Evolutionary conservation across 2,113 vertebrate species (phyloP), one percentile per base, ranked within the genome.

Genomic region (Tichodroma muraria): DNA sequence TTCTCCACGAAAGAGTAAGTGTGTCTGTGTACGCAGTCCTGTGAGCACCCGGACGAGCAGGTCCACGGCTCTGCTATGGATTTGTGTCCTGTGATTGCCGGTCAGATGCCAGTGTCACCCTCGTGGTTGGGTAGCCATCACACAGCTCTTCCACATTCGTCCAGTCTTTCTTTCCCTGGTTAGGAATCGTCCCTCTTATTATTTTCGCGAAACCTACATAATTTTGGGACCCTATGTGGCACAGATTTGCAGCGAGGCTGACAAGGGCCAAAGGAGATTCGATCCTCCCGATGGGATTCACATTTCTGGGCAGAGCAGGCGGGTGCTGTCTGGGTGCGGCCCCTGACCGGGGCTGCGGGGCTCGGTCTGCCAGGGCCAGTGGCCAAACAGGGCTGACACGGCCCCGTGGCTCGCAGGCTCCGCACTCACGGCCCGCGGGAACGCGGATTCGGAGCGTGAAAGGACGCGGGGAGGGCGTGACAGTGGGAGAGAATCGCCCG

Each of bases 301-400:
- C 42, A 5, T 19, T 13, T 19, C 4, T 9, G 47, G 35, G 61
- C 76, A 53, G 66, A n/a, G 61, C 37, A 11, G 68, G 21, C 9
- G 38, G 47, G 13, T 1, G 52, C 47, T 5, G 57, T 8, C 20
- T 7, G 83, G 15, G 20, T 23, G 50, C 16, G 14, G 42, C 8
- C 27, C n/a, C 59, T 2, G 13, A 2, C 10, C 50, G 1, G 64
- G 25, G 17, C 77, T 13, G 49, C 2, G 56, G 53, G 57, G 71
- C 57, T 2, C 65, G 30, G 10, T 2, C 49, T 52, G 63, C 57
- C 69, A 1, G 40, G 47, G 21, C 50, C 50, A 10, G 3, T 2
- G 65, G 42, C 66, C 86, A 2, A 2, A 10, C 3, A 4, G 4
- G 47, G 52, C 50, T 18, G 60, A 0, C 25, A 3, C 9, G 12